Percentiles rank a stretch among this genome's conserved stretches.
Conservation (phyloP, 2,113 vertebrate genomes). For the Etheostoma cragini region DNA sequence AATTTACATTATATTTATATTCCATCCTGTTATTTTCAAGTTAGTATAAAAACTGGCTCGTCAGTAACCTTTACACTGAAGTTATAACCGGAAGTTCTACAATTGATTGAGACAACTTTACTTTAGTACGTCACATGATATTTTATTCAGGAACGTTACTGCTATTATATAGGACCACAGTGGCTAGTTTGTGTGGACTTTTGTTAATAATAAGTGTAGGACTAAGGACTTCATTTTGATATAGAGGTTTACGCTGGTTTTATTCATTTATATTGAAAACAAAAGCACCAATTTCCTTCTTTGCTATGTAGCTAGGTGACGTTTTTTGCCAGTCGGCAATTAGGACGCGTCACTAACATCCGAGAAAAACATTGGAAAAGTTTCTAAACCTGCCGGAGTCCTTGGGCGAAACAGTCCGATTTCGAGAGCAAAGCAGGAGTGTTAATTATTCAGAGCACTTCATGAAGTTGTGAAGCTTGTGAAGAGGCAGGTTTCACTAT, state of each 20-base stretch:
- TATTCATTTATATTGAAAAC: not conserved
- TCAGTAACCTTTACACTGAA: constrained; percentile 50
- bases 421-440: not conserved
- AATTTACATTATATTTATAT: not conserved
- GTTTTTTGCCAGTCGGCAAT: not conserved
- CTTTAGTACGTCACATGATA: constrained; percentile 61
- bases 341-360: not conserved
- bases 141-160: not conserved
- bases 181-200: not conserved
- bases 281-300: not conserved
- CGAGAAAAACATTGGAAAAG: not conserved
- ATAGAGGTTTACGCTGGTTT: not conserved
- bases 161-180: not conserved
- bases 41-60: not conserved
- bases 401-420: not conserved
- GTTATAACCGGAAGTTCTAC: not conserved
- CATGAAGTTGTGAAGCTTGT: constrained; percentile 11
- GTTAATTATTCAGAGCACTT: not conserved
- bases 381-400: not conserved
- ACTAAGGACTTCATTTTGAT: not conserved
- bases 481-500: constrained; percentile 50
- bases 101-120: fast-evolving
- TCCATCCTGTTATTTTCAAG: not conserved
- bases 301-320: constrained; percentile 15
- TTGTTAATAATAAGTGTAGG: not conserved